Evolutionary conservation across 2,113 vertebrate genomes (phyloP), one percentile per base, ranked within the genome.

Genomic region (Meriones unguiculatus): DNA sequence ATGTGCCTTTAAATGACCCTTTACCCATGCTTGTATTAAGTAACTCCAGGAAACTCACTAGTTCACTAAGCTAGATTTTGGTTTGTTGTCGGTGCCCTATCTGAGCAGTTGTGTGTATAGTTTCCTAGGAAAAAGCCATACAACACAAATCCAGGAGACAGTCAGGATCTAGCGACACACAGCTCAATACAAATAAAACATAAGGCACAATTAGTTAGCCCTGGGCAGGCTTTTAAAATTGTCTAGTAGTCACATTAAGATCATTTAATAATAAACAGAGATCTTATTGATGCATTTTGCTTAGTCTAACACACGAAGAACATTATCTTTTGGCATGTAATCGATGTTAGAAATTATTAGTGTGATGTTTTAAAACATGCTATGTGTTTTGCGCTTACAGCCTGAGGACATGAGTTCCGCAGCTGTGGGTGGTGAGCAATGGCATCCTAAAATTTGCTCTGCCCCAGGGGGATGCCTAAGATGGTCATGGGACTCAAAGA

Each of bases 271-370:
- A 35, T 50, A 84, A 84, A 25, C 3, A 84, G 57, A 28, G 20
- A 78, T 77, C 76, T 54, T 92, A 72, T 46, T 70, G 41, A 77
- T 35, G 28, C 20, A 35, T 46, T 85, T 89, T 77, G 24, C 75
- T 84, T 54, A 52, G 46, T 25, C 64, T 67, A 93, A 69, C 35
- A 46, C 10, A 24, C 46, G 15, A 38, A 89, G 88, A 89, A 72
- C 24, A 70, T 50, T 82, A 92, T 77, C 77, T 38, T 94, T 80
- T 84, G 80, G 84, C 64, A 89, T 65, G 3, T 64, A 46, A 64
- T 89, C 87, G 84, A 67, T 92, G 78, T 70, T 75, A 80, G 41
- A 91, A 72, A 41, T 86, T 59, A 78, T 46, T 87, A 91, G 64
- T 41, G 20, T 84, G 57, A 50, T 70, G 76, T 52, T 95, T 93